Conservation (phyloP, 2,113 vertebrate genomes). For the Seriola rivoliana region DNA sequence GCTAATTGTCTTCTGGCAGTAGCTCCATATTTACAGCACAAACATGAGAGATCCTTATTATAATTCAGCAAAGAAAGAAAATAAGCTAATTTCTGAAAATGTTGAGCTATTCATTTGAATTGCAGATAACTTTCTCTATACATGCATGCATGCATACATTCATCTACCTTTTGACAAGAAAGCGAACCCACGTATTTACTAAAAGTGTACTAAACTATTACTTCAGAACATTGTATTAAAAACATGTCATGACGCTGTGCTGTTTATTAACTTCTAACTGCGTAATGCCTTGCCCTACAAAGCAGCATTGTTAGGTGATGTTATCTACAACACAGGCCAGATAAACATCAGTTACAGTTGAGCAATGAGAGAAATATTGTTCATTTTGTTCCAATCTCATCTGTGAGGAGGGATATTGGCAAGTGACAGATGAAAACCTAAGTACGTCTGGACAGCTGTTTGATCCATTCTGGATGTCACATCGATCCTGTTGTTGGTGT, state of each 20-base stretch:
- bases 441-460: slow-evolving; percentile 68
- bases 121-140: no score
- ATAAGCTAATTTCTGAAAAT: neutral
- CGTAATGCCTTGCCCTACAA: neutral
- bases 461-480: slow-evolving; percentile 69
- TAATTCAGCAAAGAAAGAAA: no score
- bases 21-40: neutral
- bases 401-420: slow-evolving; percentile 46
- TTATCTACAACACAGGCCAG: slow-evolving; percentile 33
- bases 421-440: slow-evolving; percentile 68
- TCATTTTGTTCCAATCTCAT: slow-evolving; percentile 58
- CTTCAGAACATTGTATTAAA: neutral
- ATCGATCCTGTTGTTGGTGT: slow-evolving; percentile 69
- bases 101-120: neutral
- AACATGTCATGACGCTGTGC: slow-evolving; percentile 12
- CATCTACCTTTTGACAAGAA: slow-evolving; percentile 1
- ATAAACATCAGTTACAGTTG: slow-evolving; percentile 54
- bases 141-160: no score
- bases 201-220: neutral
- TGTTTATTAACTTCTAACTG: slow-evolving; percentile 33
- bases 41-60: neutral
- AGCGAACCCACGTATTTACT: slow-evolving; percentile 6
- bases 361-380: slow-evolving; percentile 60
- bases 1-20: neutral
- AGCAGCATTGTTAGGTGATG: slow-evolving; percentile 16